Conservation (phyloP, 2,888 invertebrate species). For the Pyrgus malvae region DNA sequence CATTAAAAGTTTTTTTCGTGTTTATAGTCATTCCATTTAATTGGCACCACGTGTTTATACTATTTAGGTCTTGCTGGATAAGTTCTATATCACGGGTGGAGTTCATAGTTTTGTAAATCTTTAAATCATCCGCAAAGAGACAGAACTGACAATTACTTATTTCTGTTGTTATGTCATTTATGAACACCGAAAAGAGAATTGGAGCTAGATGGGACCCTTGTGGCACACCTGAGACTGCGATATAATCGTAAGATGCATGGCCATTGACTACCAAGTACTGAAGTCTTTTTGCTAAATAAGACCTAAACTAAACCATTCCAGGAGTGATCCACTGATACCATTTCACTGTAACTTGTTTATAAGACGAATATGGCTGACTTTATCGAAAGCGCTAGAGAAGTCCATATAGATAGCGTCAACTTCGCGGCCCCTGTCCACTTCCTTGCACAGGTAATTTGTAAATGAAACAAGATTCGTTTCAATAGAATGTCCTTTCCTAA, state of each 20-base stretch:
- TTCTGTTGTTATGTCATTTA: slow-evolving; percentile 20
- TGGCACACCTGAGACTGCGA: slow-evolving; percentile 29
- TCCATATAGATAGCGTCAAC: too few species aligned
- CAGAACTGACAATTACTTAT: slow-evolving; percentile 19
- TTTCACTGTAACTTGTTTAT: slow-evolving; percentile 11
- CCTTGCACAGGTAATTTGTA: neutral
- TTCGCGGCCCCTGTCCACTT: too few species aligned
- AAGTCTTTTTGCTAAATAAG: slow-evolving; percentile 8
- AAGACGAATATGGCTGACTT: too few species aligned
- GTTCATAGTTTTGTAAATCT: slow-evolving; percentile 21
- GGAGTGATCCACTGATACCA: slow-evolving; percentile 19
- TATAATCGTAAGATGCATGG: slow-evolving; percentile 16
- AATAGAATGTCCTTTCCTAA: too few species aligned
- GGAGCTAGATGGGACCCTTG: slow-evolving; percentile 32
- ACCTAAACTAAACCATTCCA: slow-evolving; percentile 29
- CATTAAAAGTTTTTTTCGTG: slow-evolving; percentile 21
- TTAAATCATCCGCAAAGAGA: slow-evolving; percentile 34
- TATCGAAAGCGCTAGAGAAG: slow-evolving; percentile 25
- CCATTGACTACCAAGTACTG: slow-evolving; percentile 27
- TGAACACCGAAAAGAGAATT: slow-evolving; percentile 25
- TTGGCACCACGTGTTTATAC: slow-evolving; percentile 21
- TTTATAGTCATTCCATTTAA: slow-evolving; percentile 28
- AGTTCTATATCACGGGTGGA: neutral
- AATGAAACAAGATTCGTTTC: slow-evolving; percentile 16
- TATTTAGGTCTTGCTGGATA: slow-evolving; percentile 26